phyloP scores from a whole-genome alignment of 2,113 vertebrate species.

The Sterna hirundo region DNA sequence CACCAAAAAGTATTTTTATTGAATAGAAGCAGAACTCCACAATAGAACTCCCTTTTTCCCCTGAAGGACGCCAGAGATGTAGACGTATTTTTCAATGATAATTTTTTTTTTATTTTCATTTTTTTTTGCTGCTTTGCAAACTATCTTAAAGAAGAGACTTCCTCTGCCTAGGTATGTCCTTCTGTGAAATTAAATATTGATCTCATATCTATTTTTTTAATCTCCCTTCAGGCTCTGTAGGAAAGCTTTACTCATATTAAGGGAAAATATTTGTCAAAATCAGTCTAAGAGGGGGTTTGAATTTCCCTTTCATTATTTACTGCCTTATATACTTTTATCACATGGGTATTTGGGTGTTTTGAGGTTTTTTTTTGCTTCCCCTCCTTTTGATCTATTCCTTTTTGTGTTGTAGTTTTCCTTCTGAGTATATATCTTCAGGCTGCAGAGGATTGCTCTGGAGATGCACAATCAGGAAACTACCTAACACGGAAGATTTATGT shows the following conservation, averaged over 20 bases:
- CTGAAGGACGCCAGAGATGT: background rate
- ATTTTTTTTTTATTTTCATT: background rate
- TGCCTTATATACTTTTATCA: background rate
- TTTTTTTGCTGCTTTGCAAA: background rate
- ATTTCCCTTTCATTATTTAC: background rate
- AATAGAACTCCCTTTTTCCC: background rate
- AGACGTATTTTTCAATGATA: background rate
- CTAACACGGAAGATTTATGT: constrained; percentile 57
- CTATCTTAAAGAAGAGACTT: background rate
- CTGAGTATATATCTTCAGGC: background rate
- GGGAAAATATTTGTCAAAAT: background rate
- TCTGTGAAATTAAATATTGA: constrained; percentile 27
- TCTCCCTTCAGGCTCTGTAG: background rate
- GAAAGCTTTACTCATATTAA: background rate
- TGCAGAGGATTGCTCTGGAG: constrained; percentile 2
- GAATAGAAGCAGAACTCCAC: background rate
- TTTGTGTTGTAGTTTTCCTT: background rate
- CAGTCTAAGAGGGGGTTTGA: background rate
- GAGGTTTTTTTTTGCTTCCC: background rate
- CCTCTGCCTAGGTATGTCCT: background rate
- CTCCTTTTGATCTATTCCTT: background rate
- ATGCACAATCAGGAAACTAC: background rate
- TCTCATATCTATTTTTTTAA: background rate
- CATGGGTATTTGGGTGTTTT: background rate
- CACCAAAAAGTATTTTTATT: background rate